Evolutionary conservation across 2,113 vertebrate species (phyloP).

Genomic region (Leptodactylus fuscus): DNA sequence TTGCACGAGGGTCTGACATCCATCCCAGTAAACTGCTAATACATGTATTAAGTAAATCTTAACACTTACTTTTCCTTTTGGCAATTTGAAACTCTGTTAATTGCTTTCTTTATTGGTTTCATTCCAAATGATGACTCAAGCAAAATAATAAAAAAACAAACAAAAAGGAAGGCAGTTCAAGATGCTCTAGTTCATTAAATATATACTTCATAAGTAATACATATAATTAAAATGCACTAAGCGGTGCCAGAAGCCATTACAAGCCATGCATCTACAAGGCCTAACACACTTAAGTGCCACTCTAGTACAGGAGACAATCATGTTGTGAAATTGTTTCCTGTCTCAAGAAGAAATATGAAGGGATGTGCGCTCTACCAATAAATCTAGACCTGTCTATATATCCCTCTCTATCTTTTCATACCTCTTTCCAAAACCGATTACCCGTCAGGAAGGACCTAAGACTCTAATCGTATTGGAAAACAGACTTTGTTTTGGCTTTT

Average conservation of each 20-base stretch:
- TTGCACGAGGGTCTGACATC: background rate
- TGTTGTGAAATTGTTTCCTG: background rate
- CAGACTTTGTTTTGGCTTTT: too few relatives aligned
- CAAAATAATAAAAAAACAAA: slow-evolving; percentile 22
- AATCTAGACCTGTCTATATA: too few relatives aligned
- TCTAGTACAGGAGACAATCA: background rate
- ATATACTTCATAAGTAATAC: slow-evolving; percentile 18
- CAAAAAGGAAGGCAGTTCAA: background rate
- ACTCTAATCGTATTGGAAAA: too few relatives aligned
- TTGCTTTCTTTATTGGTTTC: background rate
- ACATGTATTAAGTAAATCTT: background rate
- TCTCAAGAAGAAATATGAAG: background rate
- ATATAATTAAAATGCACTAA: slow-evolving; percentile 17
- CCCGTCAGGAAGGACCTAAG: too few relatives aligned
- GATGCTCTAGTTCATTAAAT: background rate
- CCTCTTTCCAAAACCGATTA: too few relatives aligned
- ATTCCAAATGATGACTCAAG: slow-evolving; percentile 6
- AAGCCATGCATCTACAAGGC: background rate
- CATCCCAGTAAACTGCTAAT: background rate
- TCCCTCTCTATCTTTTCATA: background rate
- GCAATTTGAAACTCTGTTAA: background rate
- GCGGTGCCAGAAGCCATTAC: background rate
- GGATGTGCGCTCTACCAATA: background rate
- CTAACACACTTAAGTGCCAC: slow-evolving; percentile 3
- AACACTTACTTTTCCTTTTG: background rate